Evolutionary conservation across 2,888 invertebrate genomes (phyloP), one percentile per base, ranked within the genome.

Genomic region (Lathronympha strigana): DNA sequence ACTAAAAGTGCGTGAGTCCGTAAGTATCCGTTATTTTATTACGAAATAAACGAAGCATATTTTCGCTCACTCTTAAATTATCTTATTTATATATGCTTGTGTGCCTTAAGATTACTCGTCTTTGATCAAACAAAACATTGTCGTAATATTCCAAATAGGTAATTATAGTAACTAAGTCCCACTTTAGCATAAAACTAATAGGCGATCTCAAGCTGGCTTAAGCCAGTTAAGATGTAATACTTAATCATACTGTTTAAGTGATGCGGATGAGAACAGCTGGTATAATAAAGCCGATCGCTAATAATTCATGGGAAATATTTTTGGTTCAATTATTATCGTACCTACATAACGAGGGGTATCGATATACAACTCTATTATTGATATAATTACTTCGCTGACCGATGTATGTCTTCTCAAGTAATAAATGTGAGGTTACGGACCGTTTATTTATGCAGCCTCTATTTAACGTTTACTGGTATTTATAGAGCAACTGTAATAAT

Each of bases 351-450:
- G 72, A 76, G 73, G 72, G 77, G 73, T 74, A 73, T 77, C 79
- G 71, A 76, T 77, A 79, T 79, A 83, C 80, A 80, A 85, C 84
- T 87, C 78, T 82, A 84, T 86, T 87, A 88, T 88, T 82, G 81
- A 81, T 75, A 78, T 84, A 81, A 88, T 87, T 83, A 86, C 80
- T 81, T 83, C 67, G 76, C 76, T 76, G 76, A 76, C 72, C 64
- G 68, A 71, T 73, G 70, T 72, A 61, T 76, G 73, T 78, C 45
- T 77, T 75, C 74, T 81, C 76, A 67, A 75, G 70, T 75, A 77
- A 77, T 80, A 82, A 84, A 78, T 78, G 73, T 63, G 69, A 71
- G 76, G 69, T 73, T 73, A 67, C 68, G 66, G 68, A 70, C 72
- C 74, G 68, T 77, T 75, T 75, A 73, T 75, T 51, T 38, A 38